Conservation (phyloP, 2,888 invertebrate genomes). For the Dione vanillae region DNA sequence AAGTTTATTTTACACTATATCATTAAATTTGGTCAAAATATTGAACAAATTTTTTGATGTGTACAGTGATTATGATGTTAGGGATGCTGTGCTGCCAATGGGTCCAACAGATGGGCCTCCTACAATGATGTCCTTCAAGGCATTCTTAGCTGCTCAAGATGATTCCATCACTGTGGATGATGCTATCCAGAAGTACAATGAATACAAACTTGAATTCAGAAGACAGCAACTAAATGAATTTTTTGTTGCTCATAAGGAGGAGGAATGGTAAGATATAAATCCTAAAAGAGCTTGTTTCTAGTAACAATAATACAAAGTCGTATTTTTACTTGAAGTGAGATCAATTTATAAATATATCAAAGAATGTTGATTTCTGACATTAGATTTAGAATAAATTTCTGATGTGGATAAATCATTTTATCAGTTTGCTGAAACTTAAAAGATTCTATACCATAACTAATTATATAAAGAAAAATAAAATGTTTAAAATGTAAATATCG, state of each 20-base stretch:
- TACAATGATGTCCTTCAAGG: conserved; percentile 98
- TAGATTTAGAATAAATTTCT: conserved; percentile 1
- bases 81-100: conserved; percentile 81
- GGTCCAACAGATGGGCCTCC: conserved; percentile 90
- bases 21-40: conserved; percentile 19
- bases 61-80: conserved; percentile 51
- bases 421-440: conserved; percentile 72
- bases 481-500: conserved; percentile 6
- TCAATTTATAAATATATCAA: conserved; percentile 14
- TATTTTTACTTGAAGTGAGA: background rate
- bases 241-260: conserved; percentile 99
- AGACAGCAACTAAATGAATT: conserved; percentile 98
- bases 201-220: conserved; percentile 98
- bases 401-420: conserved; percentile 22
- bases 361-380: background rate
- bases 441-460: conserved; percentile 72
- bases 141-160: conserved; percentile 97
- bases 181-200: conserved; percentile 97
- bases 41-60: conserved; percentile 23
- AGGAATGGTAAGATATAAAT: conserved; percentile 93
- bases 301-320: background rate
- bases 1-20: background rate
- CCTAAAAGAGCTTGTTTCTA: background rate
- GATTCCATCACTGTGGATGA: conserved; percentile 99
- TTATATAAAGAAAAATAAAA: conserved; percentile 21